A percentile compares a stretch with the other conserved stretches of the same genome.
Conservation (phyloP, 2,113 vertebrate genomes). For the Conger conger region DNA sequence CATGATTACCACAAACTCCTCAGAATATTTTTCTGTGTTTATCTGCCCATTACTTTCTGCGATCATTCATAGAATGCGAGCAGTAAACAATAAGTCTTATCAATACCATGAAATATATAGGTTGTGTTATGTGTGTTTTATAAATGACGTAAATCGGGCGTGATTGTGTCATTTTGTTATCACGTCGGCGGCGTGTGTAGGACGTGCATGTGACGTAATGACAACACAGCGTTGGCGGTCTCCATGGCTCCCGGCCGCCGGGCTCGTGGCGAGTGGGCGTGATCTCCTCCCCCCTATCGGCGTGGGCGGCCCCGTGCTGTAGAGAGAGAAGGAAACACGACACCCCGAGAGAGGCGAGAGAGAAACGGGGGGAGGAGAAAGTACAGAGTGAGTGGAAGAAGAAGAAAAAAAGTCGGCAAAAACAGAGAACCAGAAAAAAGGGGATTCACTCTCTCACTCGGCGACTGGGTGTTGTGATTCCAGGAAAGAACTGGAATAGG, state of each 20-base stretch:
- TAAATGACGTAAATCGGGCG: not conserved
- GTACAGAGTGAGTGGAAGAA: slow-evolving; percentile 7
- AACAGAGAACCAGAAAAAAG: not conserved
- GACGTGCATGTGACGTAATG: slow-evolving; percentile 1
- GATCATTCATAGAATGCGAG: no score
- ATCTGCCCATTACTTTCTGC: not conserved
- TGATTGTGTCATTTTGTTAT: not conserved
- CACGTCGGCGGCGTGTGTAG: slow-evolving; percentile 7
- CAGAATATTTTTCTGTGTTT: not conserved
- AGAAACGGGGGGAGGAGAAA: slow-evolving; percentile 3
- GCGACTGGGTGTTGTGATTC: not conserved
- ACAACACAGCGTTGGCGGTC: slow-evolving; percentile 2
- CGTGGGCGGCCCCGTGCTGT: slow-evolving; percentile 9
- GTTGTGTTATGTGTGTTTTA: not conserved
- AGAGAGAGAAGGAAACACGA: not conserved
- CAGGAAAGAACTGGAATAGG: not conserved
- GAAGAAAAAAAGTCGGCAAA: slow-evolving; percentile 9
- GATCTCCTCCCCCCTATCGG: slow-evolving; percentile 5
- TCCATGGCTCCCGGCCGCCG: slow-evolving; percentile 7
- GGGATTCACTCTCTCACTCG: slow-evolving; percentile 1
- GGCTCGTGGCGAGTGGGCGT: slow-evolving; percentile 10
- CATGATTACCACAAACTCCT: not conserved
- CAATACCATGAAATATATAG: no score
- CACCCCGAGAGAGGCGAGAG: slow-evolving; percentile 10
- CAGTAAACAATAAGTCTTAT: no score